phyloP scores from a whole-genome alignment of 1,140 invertebrate genomes.

The Drosophila yakuba region DNA sequence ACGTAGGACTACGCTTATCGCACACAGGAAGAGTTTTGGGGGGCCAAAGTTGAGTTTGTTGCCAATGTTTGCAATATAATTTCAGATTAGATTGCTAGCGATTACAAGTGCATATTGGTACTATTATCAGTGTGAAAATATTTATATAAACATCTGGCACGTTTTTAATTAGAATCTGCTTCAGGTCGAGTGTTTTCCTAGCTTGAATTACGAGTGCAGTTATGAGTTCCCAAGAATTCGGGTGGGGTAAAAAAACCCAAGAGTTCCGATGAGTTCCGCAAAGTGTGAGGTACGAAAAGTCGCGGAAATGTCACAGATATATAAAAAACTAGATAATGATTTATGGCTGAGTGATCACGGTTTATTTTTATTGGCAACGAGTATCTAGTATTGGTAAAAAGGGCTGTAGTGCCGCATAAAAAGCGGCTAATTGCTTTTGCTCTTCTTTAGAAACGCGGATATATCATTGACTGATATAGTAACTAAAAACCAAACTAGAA shows the following conservation, averaged over 20 bases:
- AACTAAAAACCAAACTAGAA: background rate
- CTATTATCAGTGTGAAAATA: constrained; percentile 40
- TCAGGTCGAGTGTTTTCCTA: constrained; percentile 40
- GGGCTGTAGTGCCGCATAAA: background rate
- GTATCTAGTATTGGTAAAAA: background rate
- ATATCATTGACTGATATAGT: background rate
- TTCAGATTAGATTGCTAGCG: constrained; percentile 53
- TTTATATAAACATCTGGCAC: constrained; percentile 43
- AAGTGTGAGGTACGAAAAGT: constrained; percentile 7
- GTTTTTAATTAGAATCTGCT: constrained; percentile 62
- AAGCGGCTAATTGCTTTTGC: background rate
- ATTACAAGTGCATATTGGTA: constrained; percentile 40
- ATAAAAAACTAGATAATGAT: constrained; percentile 24
- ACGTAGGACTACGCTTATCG: constrained; percentile 30
- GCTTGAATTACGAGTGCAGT: constrained; percentile 24
- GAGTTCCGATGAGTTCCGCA: constrained; percentile 19
- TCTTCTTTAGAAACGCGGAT: background rate
- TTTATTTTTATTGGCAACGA: constrained; percentile 14
- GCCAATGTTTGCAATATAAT: constrained; percentile 43
- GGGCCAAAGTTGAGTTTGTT: constrained; percentile 19
- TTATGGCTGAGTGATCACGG: constrained; percentile 20
- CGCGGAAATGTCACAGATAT: constrained; percentile 8
- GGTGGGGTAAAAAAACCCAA: constrained; percentile 3
- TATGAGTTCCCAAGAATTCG: constrained; percentile 15
- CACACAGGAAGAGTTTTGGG: constrained; percentile 6